phyloP scores from a whole-genome alignment of 2,797 vertebrate genomes.

The Echiichthys vipera region DNA sequence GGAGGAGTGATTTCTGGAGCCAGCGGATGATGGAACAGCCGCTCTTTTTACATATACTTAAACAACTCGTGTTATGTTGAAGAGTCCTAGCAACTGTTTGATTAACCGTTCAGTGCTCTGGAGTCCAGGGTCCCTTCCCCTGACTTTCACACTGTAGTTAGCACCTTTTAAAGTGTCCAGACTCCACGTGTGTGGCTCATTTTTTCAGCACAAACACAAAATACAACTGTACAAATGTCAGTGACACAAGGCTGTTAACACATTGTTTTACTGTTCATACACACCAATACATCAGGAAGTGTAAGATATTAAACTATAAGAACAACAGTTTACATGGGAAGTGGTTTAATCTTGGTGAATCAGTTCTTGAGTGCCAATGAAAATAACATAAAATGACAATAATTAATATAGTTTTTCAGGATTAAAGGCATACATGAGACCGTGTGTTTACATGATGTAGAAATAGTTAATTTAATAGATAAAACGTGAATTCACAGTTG shows the following conservation, averaged over 20 bases:
- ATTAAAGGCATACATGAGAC: not conserved
- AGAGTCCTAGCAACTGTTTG: not conserved
- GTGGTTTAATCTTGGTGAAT: not conserved
- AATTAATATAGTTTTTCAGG: no score
- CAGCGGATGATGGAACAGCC: not conserved
- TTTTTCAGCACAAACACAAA: not conserved
- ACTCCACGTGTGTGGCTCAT: not conserved
- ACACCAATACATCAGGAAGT: not conserved
- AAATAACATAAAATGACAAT: no score
- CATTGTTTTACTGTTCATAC: not conserved
- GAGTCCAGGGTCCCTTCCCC: not conserved
- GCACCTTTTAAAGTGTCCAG: not conserved
- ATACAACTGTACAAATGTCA: no score
- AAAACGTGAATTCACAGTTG: no score
- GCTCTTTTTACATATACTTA: not conserved
- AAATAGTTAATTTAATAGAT: no score
- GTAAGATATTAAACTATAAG: not conserved
- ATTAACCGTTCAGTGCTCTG: not conserved
- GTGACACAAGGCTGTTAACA: not conserved
- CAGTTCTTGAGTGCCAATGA: not conserved
- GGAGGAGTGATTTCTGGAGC: slow-evolving; percentile 16
- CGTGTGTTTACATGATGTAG: not conserved
- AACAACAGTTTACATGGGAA: not conserved
- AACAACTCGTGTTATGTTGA: not conserved
- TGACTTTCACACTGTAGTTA: not conserved